Evolutionary conservation across 2,797 vertebrate genomes (phyloP), one percentile per base, ranked within the genome.

Genomic region (Pangasius krempfi): DNA sequence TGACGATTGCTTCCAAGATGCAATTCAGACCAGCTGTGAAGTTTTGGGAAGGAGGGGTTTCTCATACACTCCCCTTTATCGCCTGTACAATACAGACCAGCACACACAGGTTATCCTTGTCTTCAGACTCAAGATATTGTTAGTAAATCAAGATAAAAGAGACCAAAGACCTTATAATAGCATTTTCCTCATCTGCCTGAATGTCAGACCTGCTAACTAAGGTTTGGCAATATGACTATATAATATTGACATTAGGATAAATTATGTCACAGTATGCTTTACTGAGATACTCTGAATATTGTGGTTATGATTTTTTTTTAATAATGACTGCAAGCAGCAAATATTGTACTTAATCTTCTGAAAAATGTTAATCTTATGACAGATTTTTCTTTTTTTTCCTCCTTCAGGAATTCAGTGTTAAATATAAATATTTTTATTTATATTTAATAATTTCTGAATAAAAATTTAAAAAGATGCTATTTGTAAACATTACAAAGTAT

Each of bases 111-210:
- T 81, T 85, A 50, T 58, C 9, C 79, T 58, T 3, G 33, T 81
- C 33, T 82, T 33, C 30, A 56, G 6, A 78, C 92, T 91, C 91
- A 92, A 91, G 92, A 93, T 93, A 89, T 92, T 94, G 94, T 95
- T 95, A 94, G 93, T 94, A 94, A 94, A 96, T 94, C 94, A 90
- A 95, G 93, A 94, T 94, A 93, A 95, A 94, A 95, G 93, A 75
- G 84, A 90, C 54, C 62, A 40, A 75, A 89, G 68, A 70, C 73
- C 58, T 82, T 66, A 73, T 56, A 30, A 84, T 27, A 64, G 80
- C 22, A 44, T 62, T 62, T 52, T 37, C 52, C 16, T 80, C 18
- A 37, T 56, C 8, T 22, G 47, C 20, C 12, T 10, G 14, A 79
- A 20, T 18, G 52, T 62, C 25, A 25, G 2, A 25, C 1, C 22